These are phyloP conservation scores for Sula dactylatra DNA, from an alignment of 2,113 vertebrate species.

Conservation along the genomic window DNA sequence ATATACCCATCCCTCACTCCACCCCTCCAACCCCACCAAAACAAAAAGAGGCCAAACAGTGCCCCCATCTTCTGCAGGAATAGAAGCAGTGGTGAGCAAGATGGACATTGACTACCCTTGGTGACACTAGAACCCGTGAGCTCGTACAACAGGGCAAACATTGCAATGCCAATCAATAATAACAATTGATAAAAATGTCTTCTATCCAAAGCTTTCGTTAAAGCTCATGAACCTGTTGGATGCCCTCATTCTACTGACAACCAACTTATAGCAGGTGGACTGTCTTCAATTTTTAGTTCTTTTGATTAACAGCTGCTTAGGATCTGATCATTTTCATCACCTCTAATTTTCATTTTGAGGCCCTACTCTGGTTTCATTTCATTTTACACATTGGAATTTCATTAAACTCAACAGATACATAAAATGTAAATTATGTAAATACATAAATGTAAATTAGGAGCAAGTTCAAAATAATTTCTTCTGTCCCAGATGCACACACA, in stretches of 20 bases:
- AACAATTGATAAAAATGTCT: background rate
- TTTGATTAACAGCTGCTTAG: background rate
- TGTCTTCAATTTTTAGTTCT: background rate
- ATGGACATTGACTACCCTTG: background rate
- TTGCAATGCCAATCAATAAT: no score
- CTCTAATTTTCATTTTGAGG: background rate
- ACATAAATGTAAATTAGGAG: background rate
- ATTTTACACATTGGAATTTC: background rate
- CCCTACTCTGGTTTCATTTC: background rate
- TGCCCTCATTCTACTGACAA: background rate
- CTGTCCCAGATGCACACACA: accelerated
- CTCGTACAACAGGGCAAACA: background rate
- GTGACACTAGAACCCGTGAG: background rate
- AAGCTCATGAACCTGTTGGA: background rate
- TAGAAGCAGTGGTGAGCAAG: background rate
- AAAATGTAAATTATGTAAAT: background rate
- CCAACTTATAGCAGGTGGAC: background rate
- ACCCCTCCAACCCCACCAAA: no score
- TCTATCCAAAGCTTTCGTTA: background rate
- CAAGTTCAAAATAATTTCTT: background rate
- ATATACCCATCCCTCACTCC: no score
- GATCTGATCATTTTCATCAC: background rate
- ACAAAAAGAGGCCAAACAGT: accelerated
- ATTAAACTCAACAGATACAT: background rate
- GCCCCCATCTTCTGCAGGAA: background rate